These are phyloP conservation scores for Philopedon plagiatum DNA, from an alignment of 2,888 invertebrate species.

Conservation along the genomic window DNA sequence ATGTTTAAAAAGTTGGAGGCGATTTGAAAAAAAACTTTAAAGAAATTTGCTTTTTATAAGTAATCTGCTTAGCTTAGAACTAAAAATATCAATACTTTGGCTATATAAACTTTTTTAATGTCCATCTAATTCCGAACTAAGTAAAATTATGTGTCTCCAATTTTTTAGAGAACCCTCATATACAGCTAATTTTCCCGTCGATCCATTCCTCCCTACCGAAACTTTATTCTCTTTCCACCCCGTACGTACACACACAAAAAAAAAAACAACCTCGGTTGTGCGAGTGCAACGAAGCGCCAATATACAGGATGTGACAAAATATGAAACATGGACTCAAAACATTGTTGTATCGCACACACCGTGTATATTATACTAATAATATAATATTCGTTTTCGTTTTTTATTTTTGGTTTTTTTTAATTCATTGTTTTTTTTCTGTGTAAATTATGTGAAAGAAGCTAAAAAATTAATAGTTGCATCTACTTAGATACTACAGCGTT, in stretches of 20 bases:
- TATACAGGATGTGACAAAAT: constrained; percentile 22
- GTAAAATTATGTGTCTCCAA: no score
- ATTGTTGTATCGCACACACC: constrained; percentile 44
- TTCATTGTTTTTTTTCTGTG: constrained; percentile 25
- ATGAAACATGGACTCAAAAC: constrained; percentile 12
- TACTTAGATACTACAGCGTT: no score
- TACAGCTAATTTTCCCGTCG: no score
- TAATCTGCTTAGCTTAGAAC: no score
- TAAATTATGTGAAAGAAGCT: constrained; percentile 13
- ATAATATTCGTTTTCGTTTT: constrained; percentile 40
- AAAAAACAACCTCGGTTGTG: constrained; percentile 20
- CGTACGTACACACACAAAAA: neutral
- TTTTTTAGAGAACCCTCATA: no score
- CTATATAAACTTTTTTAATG: no score
- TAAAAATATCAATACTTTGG: no score
- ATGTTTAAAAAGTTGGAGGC: no score
- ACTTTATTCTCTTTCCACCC: neutral
- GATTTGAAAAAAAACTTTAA: no score
- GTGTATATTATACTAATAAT: constrained; percentile 34
- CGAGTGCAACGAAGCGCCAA: constrained; percentile 16
- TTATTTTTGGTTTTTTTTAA: constrained; percentile 35
- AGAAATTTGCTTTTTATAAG: no score
- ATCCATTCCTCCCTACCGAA: neutral
- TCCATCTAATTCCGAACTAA: no score
- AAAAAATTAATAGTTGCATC: constrained; percentile 19